Evolutionary conservation across 2,113 vertebrate species (phyloP).

Genomic region (Esox niger): DNA sequence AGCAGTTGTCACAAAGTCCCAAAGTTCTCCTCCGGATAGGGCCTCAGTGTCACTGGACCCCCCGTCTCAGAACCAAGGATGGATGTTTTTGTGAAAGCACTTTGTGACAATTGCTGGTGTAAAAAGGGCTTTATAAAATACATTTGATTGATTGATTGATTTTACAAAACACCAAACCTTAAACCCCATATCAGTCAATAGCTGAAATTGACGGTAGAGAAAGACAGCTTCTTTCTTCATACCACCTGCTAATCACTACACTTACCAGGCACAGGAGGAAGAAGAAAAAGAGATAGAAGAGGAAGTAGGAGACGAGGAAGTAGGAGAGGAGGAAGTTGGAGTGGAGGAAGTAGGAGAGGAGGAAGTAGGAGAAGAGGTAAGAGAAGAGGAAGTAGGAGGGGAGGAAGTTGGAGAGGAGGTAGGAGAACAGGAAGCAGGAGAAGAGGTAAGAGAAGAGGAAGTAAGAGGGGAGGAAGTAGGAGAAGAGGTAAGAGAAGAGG

Average conservation of each 20-base stretch:
- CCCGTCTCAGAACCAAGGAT: no score
- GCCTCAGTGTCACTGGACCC: no score
- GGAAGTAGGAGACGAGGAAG: constrained; percentile 35
- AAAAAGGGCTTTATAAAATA: no score
- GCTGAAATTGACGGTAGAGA: constrained; percentile 41
- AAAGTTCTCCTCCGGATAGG: no score
- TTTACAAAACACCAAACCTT: no score
- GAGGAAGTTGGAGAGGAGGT: constrained; percentile 15
- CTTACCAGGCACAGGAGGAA: constrained; percentile 21
- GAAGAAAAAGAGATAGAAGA: constrained; percentile 14
- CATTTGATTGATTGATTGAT: no score
- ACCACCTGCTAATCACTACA: constrained; percentile 24
- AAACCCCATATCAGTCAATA: no score
- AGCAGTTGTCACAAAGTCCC: no score
- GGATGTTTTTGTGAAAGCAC: no score
- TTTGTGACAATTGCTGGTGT: no score
- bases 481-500: constrained; percentile 13
- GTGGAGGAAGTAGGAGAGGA: no score
- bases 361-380: constrained; percentile 14
- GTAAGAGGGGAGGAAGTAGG: constrained; percentile 17
- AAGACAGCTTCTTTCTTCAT: constrained; percentile 55
- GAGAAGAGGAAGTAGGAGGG: no score
- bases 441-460: constrained; percentile 17
- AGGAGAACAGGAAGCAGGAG: constrained; percentile 17
- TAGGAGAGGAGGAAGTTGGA: constrained; percentile 17